Base-by-base conservation (phyloP, 2,888 invertebrate genomes). In the Phania funesta region DNA sequence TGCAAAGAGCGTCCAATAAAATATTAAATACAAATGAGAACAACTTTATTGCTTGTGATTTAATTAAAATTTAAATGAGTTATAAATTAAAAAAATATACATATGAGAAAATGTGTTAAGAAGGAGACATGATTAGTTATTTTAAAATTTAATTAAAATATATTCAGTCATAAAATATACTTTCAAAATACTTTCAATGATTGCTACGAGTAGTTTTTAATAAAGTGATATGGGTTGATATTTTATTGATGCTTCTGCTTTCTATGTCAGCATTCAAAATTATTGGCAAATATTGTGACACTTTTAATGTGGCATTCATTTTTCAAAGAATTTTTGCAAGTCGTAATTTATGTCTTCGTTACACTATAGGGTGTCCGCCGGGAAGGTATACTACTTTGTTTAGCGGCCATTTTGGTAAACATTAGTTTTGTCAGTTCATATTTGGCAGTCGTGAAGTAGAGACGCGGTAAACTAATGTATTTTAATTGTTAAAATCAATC, bases 11-110 rank as follows among this genome's bases (percentile, higher is more conserved):
- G 35, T 3, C 4, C 4, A 29, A 29, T 44, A 7, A 44, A 16
- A 44, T 16, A 35, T 26, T 38, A 38, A 38, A 38, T 32, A 9
- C 9, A 3, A 9, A 32, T 8, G 9, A 35, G 24, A 50, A 13
- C 13, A 22, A 18, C 26, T 60, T 48, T 71, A 71, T 70, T 41
- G 65, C 67, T 44, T 62, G 52, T 65, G 62, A 71, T 71, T 81
- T 48, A 76, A 76, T 77, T 76, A 76, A 68, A 81, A 67, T 67
- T 46, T 24, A 68, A 60, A 32, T 68, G 24, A 38, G 20, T 38
- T 68, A n/a, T n/a, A n/a, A n/a, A n/a, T 68, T 35, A 44, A 41
- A 76, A 38, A 32, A 73, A 60, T 48, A 48, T 67, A 11, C 38
- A 7, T 41, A 65, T 32, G 9, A n/a, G n/a, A 60, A 58, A 76